These are phyloP conservation scores for Neoitamus cyanurus DNA, from an alignment of 2,888 invertebrate genomes.

Conservation along the genomic window DNA sequence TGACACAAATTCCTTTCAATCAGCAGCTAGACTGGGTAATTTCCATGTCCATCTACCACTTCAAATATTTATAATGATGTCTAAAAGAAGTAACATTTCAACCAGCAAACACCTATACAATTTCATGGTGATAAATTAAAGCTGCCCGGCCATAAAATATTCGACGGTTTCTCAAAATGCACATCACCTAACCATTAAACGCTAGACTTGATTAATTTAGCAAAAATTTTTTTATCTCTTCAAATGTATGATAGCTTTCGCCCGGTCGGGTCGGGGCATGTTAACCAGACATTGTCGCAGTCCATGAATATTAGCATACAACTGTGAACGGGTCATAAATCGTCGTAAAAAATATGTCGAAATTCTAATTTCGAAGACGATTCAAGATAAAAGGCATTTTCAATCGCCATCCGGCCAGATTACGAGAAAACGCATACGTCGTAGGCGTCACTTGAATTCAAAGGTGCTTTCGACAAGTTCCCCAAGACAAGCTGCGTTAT, in stretches of 20 bases:
- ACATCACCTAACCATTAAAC: constrained; percentile 5
- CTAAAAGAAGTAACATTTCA: not conserved
- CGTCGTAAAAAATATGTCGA: constrained; percentile 28
- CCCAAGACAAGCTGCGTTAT: not conserved
- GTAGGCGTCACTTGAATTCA: constrained; percentile 30
- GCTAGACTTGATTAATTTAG: constrained; percentile 29
- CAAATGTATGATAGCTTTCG: constrained; percentile 18
- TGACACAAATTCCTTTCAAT: not conserved
- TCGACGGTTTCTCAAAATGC: constrained; percentile 19
- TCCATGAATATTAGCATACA: constrained; percentile 31
- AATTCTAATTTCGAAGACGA: constrained; percentile 25
- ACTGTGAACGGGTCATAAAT: constrained; percentile 31
- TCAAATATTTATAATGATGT: not conserved
- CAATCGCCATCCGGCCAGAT: not conserved
- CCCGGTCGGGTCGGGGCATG: not conserved
- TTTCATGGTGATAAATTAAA: not conserved
- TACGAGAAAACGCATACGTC: constrained; percentile 5
- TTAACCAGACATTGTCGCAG: not conserved
- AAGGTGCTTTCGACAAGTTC: constrained; percentile 29
- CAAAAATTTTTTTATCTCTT: not conserved
- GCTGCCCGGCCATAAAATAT: not conserved
- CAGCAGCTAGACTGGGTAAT: not conserved
- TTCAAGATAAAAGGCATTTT: constrained; percentile 19
- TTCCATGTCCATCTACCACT: not conserved
- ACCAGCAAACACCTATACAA: not conserved